Conservation (phyloP, 2,797 vertebrate genomes). For the Amazona ochrocephala region DNA sequence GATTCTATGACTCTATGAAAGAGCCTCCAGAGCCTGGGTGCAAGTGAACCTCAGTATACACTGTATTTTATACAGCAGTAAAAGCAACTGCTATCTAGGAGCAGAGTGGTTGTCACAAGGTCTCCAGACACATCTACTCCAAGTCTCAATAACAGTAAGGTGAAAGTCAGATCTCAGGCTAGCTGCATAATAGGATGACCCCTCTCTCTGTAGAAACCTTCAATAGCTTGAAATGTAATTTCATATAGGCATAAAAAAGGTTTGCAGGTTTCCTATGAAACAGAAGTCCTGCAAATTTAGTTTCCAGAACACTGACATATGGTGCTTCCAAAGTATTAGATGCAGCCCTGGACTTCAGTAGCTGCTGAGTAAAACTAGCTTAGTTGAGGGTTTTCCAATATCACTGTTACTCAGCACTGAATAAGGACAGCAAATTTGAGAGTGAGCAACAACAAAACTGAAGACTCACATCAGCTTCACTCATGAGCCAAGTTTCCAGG, state of each 20-base stretch:
- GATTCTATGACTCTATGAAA: too few relatives aligned
- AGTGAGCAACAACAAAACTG: background rate
- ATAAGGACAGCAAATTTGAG: background rate
- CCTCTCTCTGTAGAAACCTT: background rate
- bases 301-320: background rate
- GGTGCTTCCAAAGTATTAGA: background rate
- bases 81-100: background rate
- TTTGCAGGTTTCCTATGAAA: background rate
- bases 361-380: background rate
- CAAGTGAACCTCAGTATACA: background rate
- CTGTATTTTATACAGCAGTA: background rate
- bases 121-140: background rate
- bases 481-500: background rate
- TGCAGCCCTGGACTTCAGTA: background rate
- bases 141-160: background rate
- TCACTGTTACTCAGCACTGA: background rate
- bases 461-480: background rate
- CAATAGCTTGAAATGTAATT: background rate
- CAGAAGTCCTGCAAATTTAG: background rate
- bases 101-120: background rate
- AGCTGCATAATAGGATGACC: background rate
- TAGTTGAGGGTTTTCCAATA: rapidly evolving
- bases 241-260: background rate
- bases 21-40: too few relatives aligned
- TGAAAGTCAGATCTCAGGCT: background rate